Evolutionary conservation across 2,797 vertebrate species (phyloP).

Genomic region (Xenopus petersii): DNA sequence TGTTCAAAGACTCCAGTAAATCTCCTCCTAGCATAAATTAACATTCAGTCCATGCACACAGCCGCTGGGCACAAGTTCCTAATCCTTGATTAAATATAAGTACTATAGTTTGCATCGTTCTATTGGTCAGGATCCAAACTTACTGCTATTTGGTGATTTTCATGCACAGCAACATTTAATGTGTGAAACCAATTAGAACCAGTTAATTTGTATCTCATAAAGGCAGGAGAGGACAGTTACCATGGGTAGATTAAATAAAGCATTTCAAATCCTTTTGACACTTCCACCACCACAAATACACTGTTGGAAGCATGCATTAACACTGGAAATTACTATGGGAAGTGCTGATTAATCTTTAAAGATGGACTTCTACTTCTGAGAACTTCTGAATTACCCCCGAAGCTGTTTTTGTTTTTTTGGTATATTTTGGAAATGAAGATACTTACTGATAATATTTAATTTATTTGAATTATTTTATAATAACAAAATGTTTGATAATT

Average conservation of each 20-base stretch:
- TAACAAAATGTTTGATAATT: too few species aligned
- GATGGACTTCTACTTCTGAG: too few species aligned
- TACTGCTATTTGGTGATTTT: background rate
- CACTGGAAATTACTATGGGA: background rate
- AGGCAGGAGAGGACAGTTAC: conserved; percentile 1
- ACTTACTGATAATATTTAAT: too few species aligned
- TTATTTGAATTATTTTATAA: too few species aligned
- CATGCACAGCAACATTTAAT: background rate
- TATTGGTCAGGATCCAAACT: background rate
- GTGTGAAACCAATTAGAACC: conserved; percentile 4
- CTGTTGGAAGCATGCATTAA: background rate
- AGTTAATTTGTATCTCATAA: background rate
- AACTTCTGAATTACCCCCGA: too few species aligned
- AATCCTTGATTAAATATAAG: background rate
- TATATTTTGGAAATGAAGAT: too few species aligned
- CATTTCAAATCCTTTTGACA: conserved; percentile 27
- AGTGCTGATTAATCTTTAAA: too few species aligned
- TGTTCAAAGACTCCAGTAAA: too few species aligned
- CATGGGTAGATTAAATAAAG: conserved; percentile 11
- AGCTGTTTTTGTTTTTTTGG: too few species aligned
- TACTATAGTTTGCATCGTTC: background rate
- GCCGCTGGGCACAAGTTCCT: background rate
- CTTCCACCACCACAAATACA: background rate
- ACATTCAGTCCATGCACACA: background rate
- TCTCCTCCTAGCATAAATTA: background rate